Evolutionary conservation across 2,888 invertebrate species (phyloP).

Genomic region (Tigriopus californicus): DNA sequence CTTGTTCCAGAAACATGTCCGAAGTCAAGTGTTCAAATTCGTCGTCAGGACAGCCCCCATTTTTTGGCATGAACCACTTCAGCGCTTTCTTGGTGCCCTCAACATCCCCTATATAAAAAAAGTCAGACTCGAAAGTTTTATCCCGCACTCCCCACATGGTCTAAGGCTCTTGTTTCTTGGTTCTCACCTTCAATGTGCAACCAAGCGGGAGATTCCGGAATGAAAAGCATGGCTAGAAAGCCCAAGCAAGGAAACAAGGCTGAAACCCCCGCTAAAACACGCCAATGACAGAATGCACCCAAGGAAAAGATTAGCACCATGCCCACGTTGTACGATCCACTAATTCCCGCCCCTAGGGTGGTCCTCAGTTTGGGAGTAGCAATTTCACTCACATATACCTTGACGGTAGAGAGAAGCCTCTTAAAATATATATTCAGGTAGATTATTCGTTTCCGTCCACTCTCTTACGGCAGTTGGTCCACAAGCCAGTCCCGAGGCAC

Average conservation of each 20-base stretch:
- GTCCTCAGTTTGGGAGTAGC: neutral
- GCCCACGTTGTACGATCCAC: neutral
- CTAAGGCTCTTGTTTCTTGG: neutral
- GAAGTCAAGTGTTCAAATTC: too few relatives aligned
- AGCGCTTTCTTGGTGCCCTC: neutral
- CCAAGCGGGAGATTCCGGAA: slow-evolving; percentile 8
- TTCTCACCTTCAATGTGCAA: neutral
- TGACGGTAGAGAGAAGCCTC: neutral
- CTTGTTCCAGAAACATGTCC: neutral
- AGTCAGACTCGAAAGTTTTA: too few relatives aligned
- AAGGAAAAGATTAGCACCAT: neutral
- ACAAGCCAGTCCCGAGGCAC: neutral
- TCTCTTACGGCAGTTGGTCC: neutral
- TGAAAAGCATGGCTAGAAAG: neutral
- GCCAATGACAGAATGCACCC: slow-evolving; percentile 6
- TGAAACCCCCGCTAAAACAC: neutral
- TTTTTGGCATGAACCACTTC: neutral
- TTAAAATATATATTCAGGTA: neutral
- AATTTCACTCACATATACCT: slow-evolving; percentile 12
- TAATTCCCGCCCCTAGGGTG: slow-evolving; percentile 10
- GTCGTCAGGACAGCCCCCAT: neutral
- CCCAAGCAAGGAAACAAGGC: neutral
- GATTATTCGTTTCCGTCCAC: neutral
- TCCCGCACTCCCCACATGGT: neutral
- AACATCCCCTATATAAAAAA: neutral